Evolutionary conservation across 2,888 invertebrate genomes (phyloP), one percentile per base, ranked within the genome.

Genomic region (Drepana falcataria): DNA sequence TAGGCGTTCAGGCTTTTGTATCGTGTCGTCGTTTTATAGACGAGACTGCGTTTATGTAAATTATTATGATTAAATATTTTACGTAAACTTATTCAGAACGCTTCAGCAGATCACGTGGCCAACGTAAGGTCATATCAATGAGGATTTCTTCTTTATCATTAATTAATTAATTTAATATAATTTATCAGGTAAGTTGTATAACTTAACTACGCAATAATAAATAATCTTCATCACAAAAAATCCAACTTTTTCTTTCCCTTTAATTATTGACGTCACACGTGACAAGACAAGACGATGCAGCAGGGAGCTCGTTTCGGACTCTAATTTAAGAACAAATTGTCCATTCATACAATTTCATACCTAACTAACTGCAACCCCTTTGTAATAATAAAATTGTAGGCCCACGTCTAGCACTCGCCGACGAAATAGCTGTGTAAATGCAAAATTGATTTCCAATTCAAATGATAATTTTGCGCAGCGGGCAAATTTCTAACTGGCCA

Each of bases 401-500:
- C 63, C 62, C 68, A 63, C 74, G 69, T 64, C 63, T 61, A 71
- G 69, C 69, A 69, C 72, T 75, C 68, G 63, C 68, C 59, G 65
- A 71, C 73, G 71, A 79, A 85, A 83, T 77, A 76, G 73, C 73
- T 74, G 72, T 75, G 81, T 77, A 84, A 81, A 79, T 79, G 77
- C 77, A 73, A 79, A 84, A 85, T 85, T 83, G 83, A 84, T 85
- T 83, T 82, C 77, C 74, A 77, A 87, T 87, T 85, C 78, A 83
- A 80, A 87, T 85, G 81, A 83, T 86, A 83, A 86, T 84, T 79
- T 67, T 60, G 76, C 75, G 72, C 71, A 77, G 74, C 68, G 66
- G 71, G 73, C 68, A 66, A 79, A 79, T 80, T 77, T 79, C 68
- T 77, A 68, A 68, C 66, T 65, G 62, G 64, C 67, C 62, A 58